Evolutionary conservation across 64 coral and sea anemone species (phyloP).

Genomic region (Catalaphyllia jardinei): DNA sequence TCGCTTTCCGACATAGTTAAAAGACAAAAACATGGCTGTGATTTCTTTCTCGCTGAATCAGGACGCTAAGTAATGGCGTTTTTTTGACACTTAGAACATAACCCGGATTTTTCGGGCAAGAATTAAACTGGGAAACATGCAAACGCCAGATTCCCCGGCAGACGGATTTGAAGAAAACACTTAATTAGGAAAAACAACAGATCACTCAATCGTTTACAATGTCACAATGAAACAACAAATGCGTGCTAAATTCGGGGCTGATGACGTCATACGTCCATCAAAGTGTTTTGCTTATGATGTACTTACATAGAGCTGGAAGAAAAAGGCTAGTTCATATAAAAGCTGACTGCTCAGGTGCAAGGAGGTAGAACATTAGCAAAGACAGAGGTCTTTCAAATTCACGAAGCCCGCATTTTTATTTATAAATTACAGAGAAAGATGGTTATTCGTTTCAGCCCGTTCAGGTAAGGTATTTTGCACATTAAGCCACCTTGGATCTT

Average conservation of each 20-base stretch:
- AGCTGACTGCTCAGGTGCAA: neutral
- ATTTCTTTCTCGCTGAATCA: too few relatives aligned
- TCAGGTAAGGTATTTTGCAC: slow-evolving; percentile 4
- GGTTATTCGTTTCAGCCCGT: slow-evolving; percentile 2
- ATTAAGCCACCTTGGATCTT: too few relatives aligned
- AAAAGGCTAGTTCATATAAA: neutral
- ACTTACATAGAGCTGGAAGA: neutral
- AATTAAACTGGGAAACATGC: too few relatives aligned
- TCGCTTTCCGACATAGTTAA: too few relatives aligned
- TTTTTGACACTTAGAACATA: too few relatives aligned
- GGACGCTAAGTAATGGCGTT: too few relatives aligned
- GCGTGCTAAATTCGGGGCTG: neutral
- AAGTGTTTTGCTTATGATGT: neutral
- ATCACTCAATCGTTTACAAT: neutral
- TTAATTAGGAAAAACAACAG: too few relatives aligned
- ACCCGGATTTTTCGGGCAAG: too few relatives aligned
- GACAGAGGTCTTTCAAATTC: too few relatives aligned
- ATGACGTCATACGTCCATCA: neutral
- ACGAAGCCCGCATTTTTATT: neutral
- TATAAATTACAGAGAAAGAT: neutral
- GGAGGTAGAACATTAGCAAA: neutral
- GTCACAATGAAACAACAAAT: neutral
- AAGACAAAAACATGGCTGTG: too few relatives aligned
- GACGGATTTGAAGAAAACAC: too few relatives aligned
- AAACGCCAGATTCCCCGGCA: too few relatives aligned